Base-by-base conservation (phyloP, 1,140 invertebrate species). In the Diabrotica virgifera region DNA sequence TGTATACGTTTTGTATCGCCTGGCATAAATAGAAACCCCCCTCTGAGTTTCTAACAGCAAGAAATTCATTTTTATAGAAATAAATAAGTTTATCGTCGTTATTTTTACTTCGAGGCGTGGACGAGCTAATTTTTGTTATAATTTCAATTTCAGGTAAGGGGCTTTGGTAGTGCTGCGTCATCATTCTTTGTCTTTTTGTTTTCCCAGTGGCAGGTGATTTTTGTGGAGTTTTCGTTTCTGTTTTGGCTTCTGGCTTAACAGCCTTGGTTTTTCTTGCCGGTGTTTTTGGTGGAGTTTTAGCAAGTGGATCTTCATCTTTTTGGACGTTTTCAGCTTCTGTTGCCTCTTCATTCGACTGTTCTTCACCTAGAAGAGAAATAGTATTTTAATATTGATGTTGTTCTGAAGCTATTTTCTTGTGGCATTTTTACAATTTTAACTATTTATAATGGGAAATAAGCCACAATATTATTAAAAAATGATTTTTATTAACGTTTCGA, bases 21-120 rank as follows among this genome's bases (percentile, higher is more conserved):
- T 95, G 92, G 78, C 94, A 97, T 51, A 97, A 85, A 77, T 92
- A 97, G 80, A 96, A 96, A 53, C 90, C 88, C 52, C 91, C 92
- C 80, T 92, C 88, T 5, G 90, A 88, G 80, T 95, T 96, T 70
- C 94, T 84, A 0, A 96, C 92, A 35, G 93, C 94, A 70, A 97
- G 80, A 82, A 95, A 96, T 81, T 94, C 91, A 79, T 91, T 91
- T 78, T 90, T 92, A 76, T 90, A 92, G 74, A 93, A 92, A 37
- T 91, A 87, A 75, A 92, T 91, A 35, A 93, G 85, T 78, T 93
- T 93, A 62, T 94, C 92, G 73, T 93, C 91, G 13, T 84, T 82
- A 55, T 82, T 81, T 74, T 86, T 87, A 54, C 81, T 81, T 72
- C 85, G 87, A 40, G 86, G 87, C 11, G 87, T 81, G 11, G 85